Conservation (phyloP, 2,797 vertebrate species). For the Acanthornis magna region DNA sequence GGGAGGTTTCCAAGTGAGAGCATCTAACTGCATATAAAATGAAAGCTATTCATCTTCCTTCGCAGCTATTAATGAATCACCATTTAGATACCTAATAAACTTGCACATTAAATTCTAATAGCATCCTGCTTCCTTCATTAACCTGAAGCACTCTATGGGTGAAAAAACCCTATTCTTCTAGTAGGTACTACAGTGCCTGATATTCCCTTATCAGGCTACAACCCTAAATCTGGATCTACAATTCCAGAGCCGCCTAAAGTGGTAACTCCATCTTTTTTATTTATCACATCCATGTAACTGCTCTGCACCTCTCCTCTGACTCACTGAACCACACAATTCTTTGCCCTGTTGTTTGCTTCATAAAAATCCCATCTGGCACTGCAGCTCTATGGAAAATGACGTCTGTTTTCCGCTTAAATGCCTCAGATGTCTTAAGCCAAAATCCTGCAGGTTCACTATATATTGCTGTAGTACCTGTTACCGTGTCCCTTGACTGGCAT, state of each 20-base stretch:
- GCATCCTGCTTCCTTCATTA: neutral
- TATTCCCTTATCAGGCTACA: neutral
- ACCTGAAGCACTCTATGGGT: neutral
- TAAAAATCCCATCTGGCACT: neutral
- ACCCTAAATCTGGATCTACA: neutral
- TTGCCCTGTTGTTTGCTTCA: neutral
- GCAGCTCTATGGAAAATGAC: neutral
- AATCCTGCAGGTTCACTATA: neutral
- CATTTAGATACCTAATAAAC: neutral
- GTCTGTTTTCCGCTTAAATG: neutral
- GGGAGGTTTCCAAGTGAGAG: neutral
- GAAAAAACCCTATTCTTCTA: neutral
- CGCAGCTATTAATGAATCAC: neutral
- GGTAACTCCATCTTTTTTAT: neutral
- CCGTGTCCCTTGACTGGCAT: neutral
- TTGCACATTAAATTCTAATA: neutral
- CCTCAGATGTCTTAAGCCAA: neutral
- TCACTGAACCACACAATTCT: neutral
- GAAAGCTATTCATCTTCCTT: neutral
- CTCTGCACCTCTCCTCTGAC: neutral
- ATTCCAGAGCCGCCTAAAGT: neutral
- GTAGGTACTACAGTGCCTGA: neutral
- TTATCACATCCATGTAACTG: neutral
- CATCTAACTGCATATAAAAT: neutral
- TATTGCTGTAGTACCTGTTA: neutral